Evolutionary conservation across 2,888 invertebrate species (phyloP), one percentile per base, ranked within the genome.

Genomic region (Drosophila stalkeri): DNA sequence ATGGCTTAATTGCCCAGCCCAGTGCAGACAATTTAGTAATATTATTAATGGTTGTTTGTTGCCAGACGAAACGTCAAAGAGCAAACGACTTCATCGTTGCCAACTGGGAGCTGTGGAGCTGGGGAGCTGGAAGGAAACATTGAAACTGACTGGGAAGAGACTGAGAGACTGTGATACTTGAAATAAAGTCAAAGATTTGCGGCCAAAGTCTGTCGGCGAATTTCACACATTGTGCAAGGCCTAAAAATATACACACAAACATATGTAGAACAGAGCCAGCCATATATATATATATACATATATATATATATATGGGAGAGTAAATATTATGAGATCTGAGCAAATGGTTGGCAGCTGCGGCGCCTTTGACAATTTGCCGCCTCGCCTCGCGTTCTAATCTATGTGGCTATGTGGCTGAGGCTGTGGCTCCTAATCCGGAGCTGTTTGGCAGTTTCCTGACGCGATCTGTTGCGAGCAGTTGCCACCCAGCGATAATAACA

Each of bases 401-500:
- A 31, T 27, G 46, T 8, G 23, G 46, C 43, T 5, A 18, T 12
- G 2, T 2, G 27, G 5, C 27, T 49, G 55, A 55, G 44, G 69
- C 62, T 57, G 55, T 27, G 57, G 18, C 69, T 77, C 70, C 69
- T 64, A 75, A 77, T 77, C 80, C 72, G 67, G 64, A 68, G 75
- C 71, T 64, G 31, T 64, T 55, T 62, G 64, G 65, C 66, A 66
- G 69, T 72, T 83, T 77, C 74, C 71, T 73, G 76, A 77, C 77
- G 69, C 85, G 80, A 82, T 82, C 81, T 75, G 27, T 27, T 27
- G 62, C 55, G 69, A 55, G 59, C 71, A 69, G 55, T 51, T 77
- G 86, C 86, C 86, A 86, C 86, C 86, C 86, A 86, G 72, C 79
- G 89, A 82, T 84, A 89, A 84, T 82, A 86, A 86, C 86, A 86